Base-by-base conservation (phyloP, 2,888 invertebrate species). In the Epistrophe eligans region DNA sequence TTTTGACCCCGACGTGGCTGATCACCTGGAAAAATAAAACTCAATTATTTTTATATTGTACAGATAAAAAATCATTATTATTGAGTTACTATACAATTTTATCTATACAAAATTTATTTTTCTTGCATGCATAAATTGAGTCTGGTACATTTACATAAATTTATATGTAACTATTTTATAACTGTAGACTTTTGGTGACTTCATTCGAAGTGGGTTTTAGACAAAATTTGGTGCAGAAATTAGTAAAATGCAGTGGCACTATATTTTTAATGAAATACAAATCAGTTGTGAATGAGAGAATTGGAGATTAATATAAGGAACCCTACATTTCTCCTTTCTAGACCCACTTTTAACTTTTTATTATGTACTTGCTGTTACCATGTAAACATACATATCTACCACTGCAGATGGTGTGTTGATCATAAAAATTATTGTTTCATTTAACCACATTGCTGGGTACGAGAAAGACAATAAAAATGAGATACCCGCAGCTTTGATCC, bases 1-100 rank as follows among this genome's bases (percentile, higher is more conserved):
- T 92, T 92, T 89, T 92, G 92, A 83, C 89, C 92, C 79, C 93
- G 92, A 84, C 93, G 92, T 84, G 91, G 91, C 79, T 90, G 91
- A 89, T 93, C 93, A 89, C 92, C 92, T 93, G 77, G 50, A 88
- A 84, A 74, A 60, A 70, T 55, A 50, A 76, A 64, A n/a, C 9
- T n/a, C 15, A 45, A 64, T 28, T 45, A 64, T 64, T 45, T 19
- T 11, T 17, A 13, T 19, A 17, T 62, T 43, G 13, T 9, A 24
- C 4, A 24, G 9, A 52, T n/a, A 19, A 50, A 19, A 17, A 9
- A 48, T 50, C n/a, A 6, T 28, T 15, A 52, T 52, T 15, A 52
- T 15, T 24, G 19, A 11, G 7, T 52, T 50, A 28, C 7, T 28
- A 32, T 28, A 52, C 11, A 11, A 4, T 55, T 28, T 55, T 4